phyloP scores from a whole-genome alignment of 2,888 invertebrate genomes.

The Chloroclysta siterata region DNA sequence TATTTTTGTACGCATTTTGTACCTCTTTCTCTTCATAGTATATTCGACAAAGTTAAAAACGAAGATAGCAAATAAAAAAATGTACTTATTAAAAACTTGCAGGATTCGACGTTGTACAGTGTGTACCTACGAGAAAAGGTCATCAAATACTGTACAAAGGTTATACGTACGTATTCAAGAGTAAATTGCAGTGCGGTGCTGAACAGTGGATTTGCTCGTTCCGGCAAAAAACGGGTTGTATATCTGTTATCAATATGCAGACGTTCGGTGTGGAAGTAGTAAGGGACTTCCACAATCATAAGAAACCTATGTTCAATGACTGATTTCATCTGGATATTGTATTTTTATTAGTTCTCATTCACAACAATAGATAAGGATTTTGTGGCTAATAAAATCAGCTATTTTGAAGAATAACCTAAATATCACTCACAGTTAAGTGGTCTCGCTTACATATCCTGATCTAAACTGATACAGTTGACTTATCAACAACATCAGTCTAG shows the following conservation, averaged over 20 bases:
- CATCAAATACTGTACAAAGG: constrained; percentile 78
- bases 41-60: constrained; percentile 26
- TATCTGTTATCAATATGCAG: constrained; percentile 79
- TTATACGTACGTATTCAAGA: constrained; percentile 77
- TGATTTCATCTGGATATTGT: constrained; percentile 29
- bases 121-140: constrained; percentile 77
- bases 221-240: constrained; percentile 79
- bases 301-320: constrained; percentile 75
- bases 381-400: neutral
- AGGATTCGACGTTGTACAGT: constrained; percentile 77
- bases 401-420: neutral
- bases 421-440: too few relatives aligned
- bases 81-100: constrained; percentile 50
- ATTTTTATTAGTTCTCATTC: neutral
- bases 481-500: too few relatives aligned
- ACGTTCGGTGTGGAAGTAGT: constrained; percentile 74
- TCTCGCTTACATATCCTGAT: neutral
- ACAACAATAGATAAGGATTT: neutral
- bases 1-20: constrained; percentile 32
- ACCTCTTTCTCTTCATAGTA: constrained; percentile 20
- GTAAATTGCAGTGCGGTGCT: constrained; percentile 75
- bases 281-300: constrained; percentile 78
- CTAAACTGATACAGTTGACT: neutral
- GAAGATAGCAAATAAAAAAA: constrained; percentile 41
- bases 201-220: constrained; percentile 80